Evolutionary conservation across 1,140 invertebrate species (phyloP).

Genomic region (Drosophila fuyamai): DNA sequence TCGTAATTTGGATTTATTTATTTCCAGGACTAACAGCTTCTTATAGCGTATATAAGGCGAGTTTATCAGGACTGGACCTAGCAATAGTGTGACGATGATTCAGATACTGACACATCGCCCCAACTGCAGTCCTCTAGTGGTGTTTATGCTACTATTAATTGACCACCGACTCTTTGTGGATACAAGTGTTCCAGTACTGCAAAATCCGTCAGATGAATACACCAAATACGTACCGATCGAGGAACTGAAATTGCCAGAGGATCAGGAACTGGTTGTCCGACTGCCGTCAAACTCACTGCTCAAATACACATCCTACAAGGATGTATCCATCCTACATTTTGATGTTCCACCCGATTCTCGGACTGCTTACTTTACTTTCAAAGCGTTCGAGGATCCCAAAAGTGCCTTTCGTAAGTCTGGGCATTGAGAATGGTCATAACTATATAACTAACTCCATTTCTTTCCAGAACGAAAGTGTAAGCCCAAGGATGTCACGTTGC

Average conservation of each 20-base stretch:
- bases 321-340: constrained; percentile 84
- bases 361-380: constrained; percentile 76
- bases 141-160: constrained; percentile 40
- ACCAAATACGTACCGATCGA: constrained; percentile 51
- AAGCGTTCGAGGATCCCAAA: constrained; percentile 80
- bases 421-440: background rate
- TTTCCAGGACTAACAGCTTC: constrained; percentile 11
- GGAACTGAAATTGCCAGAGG: constrained; percentile 56
- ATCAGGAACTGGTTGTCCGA: constrained; percentile 74
- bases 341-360: constrained; percentile 67
- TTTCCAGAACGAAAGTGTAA: constrained; percentile 86
- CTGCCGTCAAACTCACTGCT: constrained; percentile 81
- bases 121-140: constrained; percentile 27
- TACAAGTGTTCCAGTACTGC: constrained; percentile 57
- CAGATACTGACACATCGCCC: constrained; percentile 15
- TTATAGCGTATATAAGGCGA: background rate
- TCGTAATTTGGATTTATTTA: background rate
- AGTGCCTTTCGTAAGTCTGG: constrained; percentile 82
- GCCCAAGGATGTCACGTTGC: constrained; percentile 87
- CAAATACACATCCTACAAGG: constrained; percentile 82
- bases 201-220: constrained; percentile 51
- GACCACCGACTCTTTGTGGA: constrained; percentile 30
- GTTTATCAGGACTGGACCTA: constrained; percentile 2
- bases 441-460: background rate
- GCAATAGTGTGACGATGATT: constrained; percentile 18